These are phyloP conservation scores for Leptocoma aspasia DNA, from an alignment of 2,113 vertebrate genomes.

Conservation along the genomic window DNA sequence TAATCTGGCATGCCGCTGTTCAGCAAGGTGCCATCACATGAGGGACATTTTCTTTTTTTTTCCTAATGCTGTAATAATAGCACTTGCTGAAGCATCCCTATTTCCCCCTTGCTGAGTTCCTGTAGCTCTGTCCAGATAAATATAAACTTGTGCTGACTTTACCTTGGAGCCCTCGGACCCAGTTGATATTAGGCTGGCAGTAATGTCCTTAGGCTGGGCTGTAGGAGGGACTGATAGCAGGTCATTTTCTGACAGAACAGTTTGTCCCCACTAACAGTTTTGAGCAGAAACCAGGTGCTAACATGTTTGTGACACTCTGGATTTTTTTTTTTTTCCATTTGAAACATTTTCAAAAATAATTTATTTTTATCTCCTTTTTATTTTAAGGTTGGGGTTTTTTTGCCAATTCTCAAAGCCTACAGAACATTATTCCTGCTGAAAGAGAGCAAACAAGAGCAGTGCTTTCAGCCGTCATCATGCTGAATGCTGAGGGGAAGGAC, in stretches of 20 bases:
- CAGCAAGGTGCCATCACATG: neutral
- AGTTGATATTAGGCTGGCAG: neutral
- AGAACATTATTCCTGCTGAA: neutral
- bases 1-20: neutral
- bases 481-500: neutral
- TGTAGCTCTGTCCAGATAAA: neutral
- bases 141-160: neutral
- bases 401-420: neutral
- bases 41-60: neutral
- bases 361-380: neutral
- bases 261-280: neutral
- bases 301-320: fast-evolving
- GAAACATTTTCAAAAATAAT: neutral
- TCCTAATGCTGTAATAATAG: neutral
- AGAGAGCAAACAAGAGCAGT: neutral
- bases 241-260: neutral
- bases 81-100: neutral
- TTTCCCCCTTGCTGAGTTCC: neutral
- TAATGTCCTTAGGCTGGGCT: neutral
- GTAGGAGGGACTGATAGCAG: neutral
- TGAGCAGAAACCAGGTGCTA: neutral
- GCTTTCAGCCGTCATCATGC: neutral
- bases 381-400: neutral
- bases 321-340: neutral
- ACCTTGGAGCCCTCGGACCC: neutral